Evolutionary conservation across 2,888 invertebrate genomes (phyloP), one percentile per base, ranked within the genome.

Genomic region (Leptopilina myrica): DNA sequence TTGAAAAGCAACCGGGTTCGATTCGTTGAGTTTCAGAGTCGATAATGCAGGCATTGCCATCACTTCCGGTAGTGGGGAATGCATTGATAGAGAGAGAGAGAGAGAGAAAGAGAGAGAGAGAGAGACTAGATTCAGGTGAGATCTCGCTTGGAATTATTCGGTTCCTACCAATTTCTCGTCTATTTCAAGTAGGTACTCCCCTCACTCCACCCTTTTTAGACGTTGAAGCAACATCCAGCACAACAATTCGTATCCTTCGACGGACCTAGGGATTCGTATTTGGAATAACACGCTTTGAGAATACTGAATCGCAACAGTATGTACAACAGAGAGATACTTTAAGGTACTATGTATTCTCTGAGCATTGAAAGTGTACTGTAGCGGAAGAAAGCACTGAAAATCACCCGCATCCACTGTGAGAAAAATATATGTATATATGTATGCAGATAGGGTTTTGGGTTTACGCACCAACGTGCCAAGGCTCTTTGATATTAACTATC

Each of bases 81-180:
- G 77, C 76, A 77, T 33, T 64, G 49, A 49, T 9, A 49, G 49
- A 49, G 49, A 49, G 11, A 49, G 49, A 7, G 46, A 46, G 46
- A 46, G 49, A 49, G 49, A 49, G 49, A 49, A 12, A 49, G 11
- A 49, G 49, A 49, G 49, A 49, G 49, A 49, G 49, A 49, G 46
- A 81, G 78, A 75, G 69, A 76, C 43, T 26, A 76, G 65, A 77
- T 79, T 65, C 80, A 64, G 76, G 78, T 77, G 62, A 77, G 78
- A 79, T 77, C 80, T 83, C 82, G 78, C 43, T 80, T 62, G 81
- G 83, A 85, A 85, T 86, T 85, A 85, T 86, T 84, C 85, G 83
- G 81, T 84, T 80, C 82, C 80, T 83, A 82, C 82, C 86, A 87
- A 87, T 87, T 86, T 83, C 85, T 79, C 79, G 81, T 84, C 81